Percentiles rank a stretch among this genome's conserved stretches.
These are phyloP conservation scores for Zaprionus taronus DNA, from an alignment of 1,140 invertebrate species.

Conservation along the genomic window DNA sequence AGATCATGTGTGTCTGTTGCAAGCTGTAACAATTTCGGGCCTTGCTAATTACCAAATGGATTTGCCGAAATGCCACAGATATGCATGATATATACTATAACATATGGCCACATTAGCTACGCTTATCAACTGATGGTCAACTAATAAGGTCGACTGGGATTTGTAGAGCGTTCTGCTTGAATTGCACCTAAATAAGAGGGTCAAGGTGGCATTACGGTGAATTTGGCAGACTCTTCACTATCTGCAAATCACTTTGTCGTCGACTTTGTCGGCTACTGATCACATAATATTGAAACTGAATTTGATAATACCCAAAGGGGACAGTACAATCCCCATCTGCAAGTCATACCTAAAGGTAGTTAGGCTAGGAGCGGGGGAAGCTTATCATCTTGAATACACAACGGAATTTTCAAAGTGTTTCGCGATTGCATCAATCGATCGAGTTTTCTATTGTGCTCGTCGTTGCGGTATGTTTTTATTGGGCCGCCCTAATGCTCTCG, in stretches of 20 bases:
- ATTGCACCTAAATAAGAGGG: conserved; percentile 13
- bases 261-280: conserved; percentile 14
- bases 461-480: conserved; percentile 49
- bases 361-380: background rate
- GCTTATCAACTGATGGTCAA: conserved; percentile 47
- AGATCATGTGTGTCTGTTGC: conserved; percentile 19
- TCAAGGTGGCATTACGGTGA: conserved; percentile 40
- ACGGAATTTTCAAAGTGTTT: conserved; percentile 24
- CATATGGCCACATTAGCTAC: background rate
- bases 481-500: conserved; percentile 20
- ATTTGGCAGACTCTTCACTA: conserved; percentile 28
- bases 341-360: conserved; percentile 35
- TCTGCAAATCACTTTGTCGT: conserved; percentile 42
- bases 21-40: conserved; percentile 28
- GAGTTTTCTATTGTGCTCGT: conserved; percentile 25
- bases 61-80: conserved; percentile 17
- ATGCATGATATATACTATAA: conserved; percentile 10
- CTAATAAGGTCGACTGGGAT: conserved; percentile 18
- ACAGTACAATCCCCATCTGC: conserved; percentile 15
- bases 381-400: conserved; percentile 33
- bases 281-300: conserved; percentile 10
- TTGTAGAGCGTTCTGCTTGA: conserved; percentile 41
- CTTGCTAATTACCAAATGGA: conserved; percentile 42
- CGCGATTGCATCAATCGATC: conserved; percentile 42
- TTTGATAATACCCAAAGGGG: background rate